Percentiles rank a stretch among this genome's conserved stretches.
phyloP scores from a whole-genome alignment of 2,888 invertebrate genomes.

The Venusia cambrica region DNA sequence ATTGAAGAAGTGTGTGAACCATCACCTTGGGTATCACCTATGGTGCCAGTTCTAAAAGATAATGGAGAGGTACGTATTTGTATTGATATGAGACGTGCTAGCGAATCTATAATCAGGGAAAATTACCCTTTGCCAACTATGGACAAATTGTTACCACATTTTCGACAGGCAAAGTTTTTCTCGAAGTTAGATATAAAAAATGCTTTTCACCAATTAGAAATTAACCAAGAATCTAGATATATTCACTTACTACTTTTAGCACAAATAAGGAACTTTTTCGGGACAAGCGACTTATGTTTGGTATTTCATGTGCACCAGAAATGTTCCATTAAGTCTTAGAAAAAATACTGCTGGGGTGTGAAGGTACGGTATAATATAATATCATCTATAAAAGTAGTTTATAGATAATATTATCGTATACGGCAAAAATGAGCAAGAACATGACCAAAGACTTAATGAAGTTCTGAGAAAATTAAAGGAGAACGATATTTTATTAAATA shows the following conservation, averaged over 20 bases:
- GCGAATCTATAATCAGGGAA: slow-evolving; percentile 31
- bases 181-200: slow-evolving; percentile 21
- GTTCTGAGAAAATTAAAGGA: not conserved
- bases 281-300: slow-evolving; percentile 48
- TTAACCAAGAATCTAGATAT: slow-evolving; percentile 9
- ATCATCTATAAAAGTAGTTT: no score
- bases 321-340: slow-evolving; percentile 38
- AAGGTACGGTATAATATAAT: slow-evolving; percentile 36
- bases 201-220: slow-evolving; percentile 18
- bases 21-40: no score
- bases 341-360: slow-evolving; percentile 38
- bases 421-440: slow-evolving; percentile 5
- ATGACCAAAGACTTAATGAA: not conserved
- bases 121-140: slow-evolving; percentile 35
- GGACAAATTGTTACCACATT: slow-evolving; percentile 28
- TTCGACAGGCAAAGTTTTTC: slow-evolving; percentile 15
- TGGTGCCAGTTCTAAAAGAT: slow-evolving; percentile 31
- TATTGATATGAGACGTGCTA: slow-evolving; percentile 38
- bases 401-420: slow-evolving; percentile 38
- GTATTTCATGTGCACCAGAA: slow-evolving; percentile 50
- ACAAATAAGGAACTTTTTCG: slow-evolving; percentile 5
- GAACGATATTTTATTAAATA: not conserved
- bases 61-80: slow-evolving; percentile 32
- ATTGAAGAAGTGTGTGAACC: no score
- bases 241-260: slow-evolving; percentile 10